Base-by-base conservation (phyloP, 2,113 vertebrate species). In the Rhinogobius similis region DNA sequence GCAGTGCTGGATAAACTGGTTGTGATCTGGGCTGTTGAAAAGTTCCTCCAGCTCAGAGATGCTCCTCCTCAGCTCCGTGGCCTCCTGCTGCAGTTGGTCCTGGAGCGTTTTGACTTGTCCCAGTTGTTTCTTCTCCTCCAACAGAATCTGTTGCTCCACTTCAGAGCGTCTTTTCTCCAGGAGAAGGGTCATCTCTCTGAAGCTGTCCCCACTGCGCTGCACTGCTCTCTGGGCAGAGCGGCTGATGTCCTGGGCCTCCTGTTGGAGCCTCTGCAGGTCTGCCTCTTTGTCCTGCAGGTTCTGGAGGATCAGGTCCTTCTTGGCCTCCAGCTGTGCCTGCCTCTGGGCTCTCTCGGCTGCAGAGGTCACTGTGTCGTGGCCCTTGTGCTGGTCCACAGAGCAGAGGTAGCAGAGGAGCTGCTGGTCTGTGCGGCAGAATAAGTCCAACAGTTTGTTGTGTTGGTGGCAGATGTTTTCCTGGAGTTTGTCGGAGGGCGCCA, bases 241-340 rank as follows among this genome's bases (percentile, higher is more conserved):
- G 55, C 55, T 58, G 55, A 58, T 58, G 55, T 58, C 26, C 55
- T 20, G 26, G 55, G 55, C 14, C 26, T 29, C 55, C 55, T 58
- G 55, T 58, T 58, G 55, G 55, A 58, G 55, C 26, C 14, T 29
- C 26, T 58, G 5, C 14, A 58, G 26, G 26, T 58, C 55, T 18
- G 5, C 8, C 13, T 58, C 55, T 32, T 58, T 58, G 55, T 58
- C 24, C 26, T 58, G 55, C 14, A 58, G 23, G 24, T 8, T 58
- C 13, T 58, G 24, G 24, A 29, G 24, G 26, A 58, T 14, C 26
- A 29, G 55, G 55, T 58, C 26, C 24, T 18, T 58, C 24, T 29
- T 58, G 55, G 55, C 26, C 26, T 58, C 14, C 14, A 29, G 55
- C 55, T 58, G 26, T 29, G 13, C 26, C 55, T 58, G 26, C 8